Evolutionary conservation across 2,797 vertebrate species (phyloP).

Genomic region (Hemibagrus guttatus): DNA sequence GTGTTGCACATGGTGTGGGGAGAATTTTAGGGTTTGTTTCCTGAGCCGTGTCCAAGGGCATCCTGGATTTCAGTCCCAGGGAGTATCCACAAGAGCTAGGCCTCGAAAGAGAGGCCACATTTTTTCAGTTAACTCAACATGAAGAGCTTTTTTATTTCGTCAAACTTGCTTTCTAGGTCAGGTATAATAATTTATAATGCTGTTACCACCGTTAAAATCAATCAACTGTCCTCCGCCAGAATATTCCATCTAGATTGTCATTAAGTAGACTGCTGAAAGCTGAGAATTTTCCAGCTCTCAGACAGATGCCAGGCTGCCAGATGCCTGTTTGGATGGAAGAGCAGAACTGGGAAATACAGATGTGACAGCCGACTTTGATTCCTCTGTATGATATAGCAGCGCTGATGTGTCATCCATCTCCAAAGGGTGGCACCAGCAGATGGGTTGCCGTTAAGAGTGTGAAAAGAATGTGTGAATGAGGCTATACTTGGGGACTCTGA

Average conservation of each 20-base stretch:
- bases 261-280: constrained; percentile 21
- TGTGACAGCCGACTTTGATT: constrained; percentile 44
- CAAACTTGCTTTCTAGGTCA: constrained; percentile 35
- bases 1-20: constrained; percentile 44
- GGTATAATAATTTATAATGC: constrained; percentile 43
- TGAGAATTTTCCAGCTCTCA: constrained; percentile 34
- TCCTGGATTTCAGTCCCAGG: constrained; percentile 50
- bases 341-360: constrained; percentile 43
- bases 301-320: constrained; percentile 50
- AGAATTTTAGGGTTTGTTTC: constrained; percentile 53
- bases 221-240: constrained; percentile 32
- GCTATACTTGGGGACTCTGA: constrained; percentile 44
- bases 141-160: constrained; percentile 35
- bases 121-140: constrained; percentile 39
- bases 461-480: constrained; percentile 39
- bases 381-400: constrained; percentile 28
- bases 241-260: constrained; percentile 47
- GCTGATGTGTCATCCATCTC: constrained; percentile 32
- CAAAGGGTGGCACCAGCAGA: constrained; percentile 43
- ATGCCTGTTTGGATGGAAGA: constrained; percentile 43
- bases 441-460: constrained; percentile 46
- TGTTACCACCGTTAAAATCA: constrained; percentile 39
- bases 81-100: constrained; percentile 39
- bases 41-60: constrained; percentile 49
- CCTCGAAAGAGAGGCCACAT: constrained; percentile 43